Evolutionary conservation across 1,140 invertebrate genomes (phyloP), one percentile per base, ranked within the genome.

Genomic region (Drosophila kepulauana): DNA sequence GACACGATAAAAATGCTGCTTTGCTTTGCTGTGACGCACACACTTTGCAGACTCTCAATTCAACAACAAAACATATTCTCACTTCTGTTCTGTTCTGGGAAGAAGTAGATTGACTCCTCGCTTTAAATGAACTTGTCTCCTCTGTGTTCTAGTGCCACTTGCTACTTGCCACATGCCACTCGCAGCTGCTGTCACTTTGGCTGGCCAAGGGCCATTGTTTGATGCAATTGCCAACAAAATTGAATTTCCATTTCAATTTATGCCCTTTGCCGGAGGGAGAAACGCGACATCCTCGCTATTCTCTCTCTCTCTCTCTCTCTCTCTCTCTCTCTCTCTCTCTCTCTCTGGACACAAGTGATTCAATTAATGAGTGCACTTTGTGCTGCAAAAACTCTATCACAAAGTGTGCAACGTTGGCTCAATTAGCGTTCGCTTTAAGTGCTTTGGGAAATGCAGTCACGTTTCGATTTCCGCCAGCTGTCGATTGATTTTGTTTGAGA

Each of bases 351-450:
- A 38, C 54, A 75, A 75, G 45, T 64, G 67, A 75, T 75, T 75
- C 59, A 71, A 75, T 64, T 75, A 71, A 70, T 63, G 58, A 43
- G n/a, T 64, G 66, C 66, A 75, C 67, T 75, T 58, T 75, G 52
- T 58, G 58, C 52, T 57, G 66, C 51, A 41, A 64, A 62, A 62
- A 70, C 58, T 56, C 57, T 49, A 43, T 33, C 49, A 43, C 41
- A 43, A 4, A 35, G 13, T 35, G 38, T 30, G 48, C 51, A 28
- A 46, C 49, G 16, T n/a, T 1, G 54, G 15, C 28, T 38, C 41
- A 56, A 69, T 62, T 68, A 69, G 49, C 41, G 52, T 13, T 35
- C 28, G 15, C 13, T 28, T 61, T 46, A 59, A 76, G 68, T 65
- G 73, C 30, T 64, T 52, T 58, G 68, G 61, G 56, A 75, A 71